These are phyloP conservation scores for Helicorthomorpha holstii DNA, from an alignment of 1,140 invertebrate genomes.

Conservation along the genomic window DNA sequence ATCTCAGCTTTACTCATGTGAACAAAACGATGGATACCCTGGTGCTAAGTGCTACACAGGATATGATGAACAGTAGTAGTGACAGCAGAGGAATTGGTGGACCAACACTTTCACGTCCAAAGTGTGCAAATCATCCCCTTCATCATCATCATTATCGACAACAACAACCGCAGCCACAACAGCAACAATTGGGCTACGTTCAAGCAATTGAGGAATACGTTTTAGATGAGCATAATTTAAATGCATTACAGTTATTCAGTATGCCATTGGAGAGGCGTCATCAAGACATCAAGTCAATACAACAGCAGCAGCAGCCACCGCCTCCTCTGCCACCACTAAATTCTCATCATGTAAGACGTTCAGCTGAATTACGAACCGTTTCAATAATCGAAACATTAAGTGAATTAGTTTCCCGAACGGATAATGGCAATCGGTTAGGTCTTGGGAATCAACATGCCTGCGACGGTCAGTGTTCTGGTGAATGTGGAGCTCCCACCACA, in stretches of 20 bases:
- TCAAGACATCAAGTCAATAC: neutral
- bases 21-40: too few relatives aligned
- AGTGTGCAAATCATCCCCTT: too few relatives aligned
- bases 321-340: too few relatives aligned
- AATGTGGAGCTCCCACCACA: too few relatives aligned
- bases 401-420: slow-evolving; percentile 14
- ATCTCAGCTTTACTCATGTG: too few relatives aligned
- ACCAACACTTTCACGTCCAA: too few relatives aligned
- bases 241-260: neutral
- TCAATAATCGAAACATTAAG: slow-evolving; percentile 19
- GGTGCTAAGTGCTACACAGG: too few relatives aligned
- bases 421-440: neutral
- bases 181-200: neutral
- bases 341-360: neutral
- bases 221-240: neutral
- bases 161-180: neutral
- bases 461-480: neutral
- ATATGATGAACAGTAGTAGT: too few relatives aligned
- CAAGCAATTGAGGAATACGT: neutral
- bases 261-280: neutral
- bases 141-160: too few relatives aligned
- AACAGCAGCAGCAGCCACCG: too few relatives aligned
- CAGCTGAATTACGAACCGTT: slow-evolving; percentile 13
- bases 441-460: neutral
- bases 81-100: too few relatives aligned